A percentile compares a stretch with the other conserved stretches of the same genome.
phyloP scores from a whole-genome alignment of 2,797 vertebrate genomes.

The Cottoperca gobio region DNA sequence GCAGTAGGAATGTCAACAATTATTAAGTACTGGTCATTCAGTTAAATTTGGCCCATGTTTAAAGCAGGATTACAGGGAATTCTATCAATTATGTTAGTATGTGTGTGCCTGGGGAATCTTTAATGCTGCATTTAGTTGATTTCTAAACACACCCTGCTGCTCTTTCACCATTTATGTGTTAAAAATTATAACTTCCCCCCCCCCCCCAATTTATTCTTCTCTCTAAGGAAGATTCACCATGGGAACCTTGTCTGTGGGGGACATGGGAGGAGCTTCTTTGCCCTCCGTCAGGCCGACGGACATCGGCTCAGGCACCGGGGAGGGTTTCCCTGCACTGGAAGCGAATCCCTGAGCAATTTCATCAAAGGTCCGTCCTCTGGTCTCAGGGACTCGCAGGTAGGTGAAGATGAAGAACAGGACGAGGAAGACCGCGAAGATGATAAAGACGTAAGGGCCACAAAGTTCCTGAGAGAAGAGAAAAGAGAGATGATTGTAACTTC shows the following conservation, averaged over 20 bases:
- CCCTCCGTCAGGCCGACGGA: conserved; percentile 17
- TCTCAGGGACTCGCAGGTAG: conserved; percentile 95
- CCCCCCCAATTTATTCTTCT: too few relatives aligned
- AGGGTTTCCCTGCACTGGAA: conserved; percentile 3
- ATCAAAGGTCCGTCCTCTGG: conserved; percentile 94
- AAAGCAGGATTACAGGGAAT: conserved; percentile 33
- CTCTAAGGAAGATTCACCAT: conserved; percentile 75
- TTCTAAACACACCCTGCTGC: conserved; percentile 14
- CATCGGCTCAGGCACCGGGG: conserved; percentile 27
- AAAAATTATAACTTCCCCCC: conserved; percentile 36
- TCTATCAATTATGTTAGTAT: conserved; percentile 41
- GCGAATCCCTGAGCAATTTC: conserved; percentile 91
- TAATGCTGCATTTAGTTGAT: conserved; percentile 12
- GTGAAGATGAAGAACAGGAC: conserved; percentile 93
- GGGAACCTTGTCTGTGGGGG: conserved; percentile 81
- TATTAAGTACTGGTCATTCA: conserved; percentile 50
- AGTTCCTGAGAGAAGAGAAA: conserved; percentile 75
- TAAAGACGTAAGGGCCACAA: conserved; percentile 90
- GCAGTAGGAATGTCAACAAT: conserved; percentile 56
- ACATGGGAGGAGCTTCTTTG: conserved; percentile 64
- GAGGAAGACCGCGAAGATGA: conserved; percentile 88
- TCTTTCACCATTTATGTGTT: conserved; percentile 35
- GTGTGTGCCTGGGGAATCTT: not conserved
- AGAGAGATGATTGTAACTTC: not conserved
- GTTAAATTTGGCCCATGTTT: conserved; percentile 45